phyloP scores from a whole-genome alignment of 2,113 vertebrate species.

The Papio anubis region DNA sequence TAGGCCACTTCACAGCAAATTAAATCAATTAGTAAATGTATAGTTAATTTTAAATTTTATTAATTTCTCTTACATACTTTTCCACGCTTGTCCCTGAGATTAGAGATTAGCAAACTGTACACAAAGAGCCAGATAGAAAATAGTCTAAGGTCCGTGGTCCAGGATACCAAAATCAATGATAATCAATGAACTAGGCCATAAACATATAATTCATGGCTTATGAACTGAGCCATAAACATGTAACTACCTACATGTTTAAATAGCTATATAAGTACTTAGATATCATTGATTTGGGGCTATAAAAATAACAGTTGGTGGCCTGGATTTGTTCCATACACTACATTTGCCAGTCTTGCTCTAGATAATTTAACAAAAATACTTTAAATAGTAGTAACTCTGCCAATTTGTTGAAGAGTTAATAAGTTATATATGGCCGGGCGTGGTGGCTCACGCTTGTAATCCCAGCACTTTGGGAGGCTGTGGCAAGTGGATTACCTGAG shows the following conservation, averaged over 20 bases:
- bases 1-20: constrained; percentile 57
- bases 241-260: no score
- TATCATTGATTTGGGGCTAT: background rate
- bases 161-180: background rate
- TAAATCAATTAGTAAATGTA: constrained; percentile 70
- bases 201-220: no score
- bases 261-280: background rate
- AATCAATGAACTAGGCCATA: background rate
- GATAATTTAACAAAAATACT: background rate
- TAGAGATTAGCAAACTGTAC: background rate
- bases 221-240: no score
- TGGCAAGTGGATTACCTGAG: no score
- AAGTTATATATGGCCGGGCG: background rate
- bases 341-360: background rate
- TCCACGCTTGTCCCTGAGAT: background rate
- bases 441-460: no score
- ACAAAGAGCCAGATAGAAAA: background rate
- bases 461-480: no score
- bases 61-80: constrained; percentile 37
- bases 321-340: background rate
- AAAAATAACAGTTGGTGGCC: background rate
- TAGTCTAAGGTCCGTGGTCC: background rate
- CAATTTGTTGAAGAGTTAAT: background rate
- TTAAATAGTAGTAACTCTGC: background rate
- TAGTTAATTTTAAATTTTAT: constrained; percentile 41